Evolutionary conservation across 2,797 vertebrate genomes (phyloP).

Genomic region (Glossophaga mutica): DNA sequence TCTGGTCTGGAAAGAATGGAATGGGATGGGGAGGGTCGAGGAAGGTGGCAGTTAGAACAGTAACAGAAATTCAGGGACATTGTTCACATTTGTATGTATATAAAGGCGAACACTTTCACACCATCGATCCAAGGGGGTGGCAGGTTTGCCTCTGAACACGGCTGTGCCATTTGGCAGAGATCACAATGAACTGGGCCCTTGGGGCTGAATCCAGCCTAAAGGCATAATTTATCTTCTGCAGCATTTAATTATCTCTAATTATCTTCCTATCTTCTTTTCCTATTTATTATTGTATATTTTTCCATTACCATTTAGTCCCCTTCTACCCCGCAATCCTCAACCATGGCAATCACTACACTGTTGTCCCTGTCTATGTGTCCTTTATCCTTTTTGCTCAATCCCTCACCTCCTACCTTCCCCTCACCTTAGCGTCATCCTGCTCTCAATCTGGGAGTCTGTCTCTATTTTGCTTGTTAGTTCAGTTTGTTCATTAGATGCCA

Average conservation of each 20-base stretch:
- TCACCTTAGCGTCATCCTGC: no score
- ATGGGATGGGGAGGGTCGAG: background rate
- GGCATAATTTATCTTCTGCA: background rate
- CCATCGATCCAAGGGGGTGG: background rate
- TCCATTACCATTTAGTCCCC: no score
- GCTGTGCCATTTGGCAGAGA: background rate
- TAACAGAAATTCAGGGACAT: background rate
- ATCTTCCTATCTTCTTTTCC: background rate
- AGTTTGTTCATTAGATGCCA: no score
- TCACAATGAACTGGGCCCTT: background rate
- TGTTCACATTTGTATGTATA: background rate
- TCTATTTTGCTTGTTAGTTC: no score
- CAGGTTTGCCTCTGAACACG: background rate
- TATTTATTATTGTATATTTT: no score
- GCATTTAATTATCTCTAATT: background rate
- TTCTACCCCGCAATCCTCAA: no score
- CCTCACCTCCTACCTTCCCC: no score
- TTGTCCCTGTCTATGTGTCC: no score
- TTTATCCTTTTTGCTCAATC: no score
- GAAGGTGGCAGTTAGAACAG: background rate
- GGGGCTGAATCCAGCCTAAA: background rate
- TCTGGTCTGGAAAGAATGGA: background rate
- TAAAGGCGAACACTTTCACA: background rate
- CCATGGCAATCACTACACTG: no score
- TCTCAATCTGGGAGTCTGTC: no score